These are phyloP conservation scores for Pangasius djambal DNA, from an alignment of 2,797 vertebrate genomes.

Conservation along the genomic window DNA sequence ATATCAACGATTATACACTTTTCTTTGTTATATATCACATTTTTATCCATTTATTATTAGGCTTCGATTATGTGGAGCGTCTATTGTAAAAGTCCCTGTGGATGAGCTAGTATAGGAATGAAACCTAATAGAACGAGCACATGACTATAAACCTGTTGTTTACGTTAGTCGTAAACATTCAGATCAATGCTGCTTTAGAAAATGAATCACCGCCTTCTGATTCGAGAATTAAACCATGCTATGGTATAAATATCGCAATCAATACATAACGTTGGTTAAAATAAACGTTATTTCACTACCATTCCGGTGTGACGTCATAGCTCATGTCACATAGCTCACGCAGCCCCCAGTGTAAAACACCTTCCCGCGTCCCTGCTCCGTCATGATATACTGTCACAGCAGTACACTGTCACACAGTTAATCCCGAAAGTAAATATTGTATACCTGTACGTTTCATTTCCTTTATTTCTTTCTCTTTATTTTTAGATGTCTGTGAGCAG, in stretches of 20 bases:
- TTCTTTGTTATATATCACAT: not conserved
- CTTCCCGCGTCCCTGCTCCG: not conserved
- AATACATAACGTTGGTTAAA: not conserved
- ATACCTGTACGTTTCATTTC: not conserved
- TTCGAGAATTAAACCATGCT: no score
- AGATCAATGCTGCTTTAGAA: no score
- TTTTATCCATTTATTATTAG: not conserved
- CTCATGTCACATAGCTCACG: not conserved
- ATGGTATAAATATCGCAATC: not conserved
- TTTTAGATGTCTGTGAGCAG: constrained; percentile 75
- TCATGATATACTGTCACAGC: not conserved
- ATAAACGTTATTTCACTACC: not conserved
- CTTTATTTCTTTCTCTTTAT: constrained; percentile 7
- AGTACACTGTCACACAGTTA: not conserved
- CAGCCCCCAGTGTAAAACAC: not conserved
- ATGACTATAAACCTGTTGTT: no score
- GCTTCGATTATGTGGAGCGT: not conserved
- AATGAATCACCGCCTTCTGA: no score
- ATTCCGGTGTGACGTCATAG: not conserved
- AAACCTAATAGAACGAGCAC: no score
- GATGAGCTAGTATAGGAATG: not conserved
- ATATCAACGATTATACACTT: not conserved
- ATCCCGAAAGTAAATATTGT: not conserved
- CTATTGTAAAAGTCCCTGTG: not conserved
- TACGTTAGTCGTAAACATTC: no score